These are phyloP conservation scores for Rana temporaria DNA, from an alignment of 2,113 vertebrate genomes.

Conservation along the genomic window DNA sequence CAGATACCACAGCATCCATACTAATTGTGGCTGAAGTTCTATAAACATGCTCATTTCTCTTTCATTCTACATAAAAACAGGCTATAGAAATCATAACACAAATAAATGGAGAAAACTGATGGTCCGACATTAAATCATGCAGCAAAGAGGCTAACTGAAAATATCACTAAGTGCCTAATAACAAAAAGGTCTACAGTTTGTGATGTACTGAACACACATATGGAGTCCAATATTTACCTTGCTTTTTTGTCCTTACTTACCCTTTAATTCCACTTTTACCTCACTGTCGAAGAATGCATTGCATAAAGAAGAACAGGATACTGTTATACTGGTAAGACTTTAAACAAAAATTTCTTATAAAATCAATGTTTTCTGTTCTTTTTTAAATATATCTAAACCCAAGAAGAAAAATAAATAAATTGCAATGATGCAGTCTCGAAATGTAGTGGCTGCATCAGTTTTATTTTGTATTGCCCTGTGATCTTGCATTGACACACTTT, in stretches of 20 bases:
- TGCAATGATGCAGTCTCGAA: no score
- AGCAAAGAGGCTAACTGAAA: slow-evolving; percentile 62
- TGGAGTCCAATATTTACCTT: slow-evolving; percentile 28
- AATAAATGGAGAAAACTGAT: slow-evolving; percentile 44
- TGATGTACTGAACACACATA: slow-evolving; percentile 2
- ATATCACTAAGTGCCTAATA: background rate
- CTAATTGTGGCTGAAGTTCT: slow-evolving; percentile 1
- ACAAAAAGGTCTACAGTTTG: background rate
- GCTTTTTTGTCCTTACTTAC: slow-evolving; percentile 54
- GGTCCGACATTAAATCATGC: slow-evolving; percentile 48
- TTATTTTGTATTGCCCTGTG: no score
- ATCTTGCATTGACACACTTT: no score
- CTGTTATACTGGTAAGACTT: background rate
- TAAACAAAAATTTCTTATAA: no score
- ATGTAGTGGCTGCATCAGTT: no score
- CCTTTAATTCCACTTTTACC: slow-evolving; percentile 63
- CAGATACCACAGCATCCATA: slow-evolving; percentile 40
- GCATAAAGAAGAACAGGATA: slow-evolving; percentile 72
- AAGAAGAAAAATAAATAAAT: no score
- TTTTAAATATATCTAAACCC: no score
- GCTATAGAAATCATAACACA: slow-evolving; percentile 34
- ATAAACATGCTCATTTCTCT: slow-evolving; percentile 43
- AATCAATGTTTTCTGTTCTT: no score
- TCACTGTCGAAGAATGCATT: slow-evolving; percentile 66
- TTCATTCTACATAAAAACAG: slow-evolving; percentile 42